phyloP scores from a whole-genome alignment of 2,888 invertebrate species.

The Rhabditophanes sp. region DNA sequence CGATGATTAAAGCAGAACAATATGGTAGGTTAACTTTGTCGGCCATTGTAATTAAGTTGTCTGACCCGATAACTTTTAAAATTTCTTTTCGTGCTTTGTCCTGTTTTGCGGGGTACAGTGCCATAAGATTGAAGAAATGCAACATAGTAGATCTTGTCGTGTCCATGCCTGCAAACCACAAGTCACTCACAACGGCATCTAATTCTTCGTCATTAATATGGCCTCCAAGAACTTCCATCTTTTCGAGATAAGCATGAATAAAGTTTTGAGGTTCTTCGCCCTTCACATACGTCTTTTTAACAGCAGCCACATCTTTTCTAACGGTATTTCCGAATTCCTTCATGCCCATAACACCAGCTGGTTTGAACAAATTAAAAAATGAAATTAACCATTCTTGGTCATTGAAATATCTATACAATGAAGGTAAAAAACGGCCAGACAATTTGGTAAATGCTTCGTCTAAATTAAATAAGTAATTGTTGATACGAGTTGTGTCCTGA shows the following conservation, averaged over 20 bases:
- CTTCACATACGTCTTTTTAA: slow-evolving; percentile 9
- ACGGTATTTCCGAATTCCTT: no score
- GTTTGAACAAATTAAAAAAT: no score
- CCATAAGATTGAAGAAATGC: slow-evolving; percentile 3
- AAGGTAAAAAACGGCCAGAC: no score
- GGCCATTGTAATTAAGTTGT: slow-evolving; percentile 11
- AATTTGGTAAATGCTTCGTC: no score
- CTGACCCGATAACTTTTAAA: slow-evolving; percentile 17
- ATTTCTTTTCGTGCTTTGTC: slow-evolving; percentile 16
- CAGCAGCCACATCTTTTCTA: slow-evolving; percentile 6
- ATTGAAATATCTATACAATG: no score
- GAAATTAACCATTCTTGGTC: no score
- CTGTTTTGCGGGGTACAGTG: slow-evolving; percentile 11
- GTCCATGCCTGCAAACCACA: slow-evolving; percentile 8
- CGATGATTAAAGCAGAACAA: slow-evolving; percentile 10
- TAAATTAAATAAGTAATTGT: no score
- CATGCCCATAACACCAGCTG: no score
- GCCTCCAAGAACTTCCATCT: not conserved
- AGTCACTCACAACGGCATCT: slow-evolving; percentile 3
- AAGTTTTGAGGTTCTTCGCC: slow-evolving; percentile 7
- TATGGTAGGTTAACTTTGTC: slow-evolving; percentile 15
- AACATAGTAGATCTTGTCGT: slow-evolving; percentile 6
- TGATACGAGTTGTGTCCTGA: no score
- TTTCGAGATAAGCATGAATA: slow-evolving; percentile 4
- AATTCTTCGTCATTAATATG: not conserved